Conservation (phyloP, 2,888 invertebrate genomes). For the Myathropa florea region DNA sequence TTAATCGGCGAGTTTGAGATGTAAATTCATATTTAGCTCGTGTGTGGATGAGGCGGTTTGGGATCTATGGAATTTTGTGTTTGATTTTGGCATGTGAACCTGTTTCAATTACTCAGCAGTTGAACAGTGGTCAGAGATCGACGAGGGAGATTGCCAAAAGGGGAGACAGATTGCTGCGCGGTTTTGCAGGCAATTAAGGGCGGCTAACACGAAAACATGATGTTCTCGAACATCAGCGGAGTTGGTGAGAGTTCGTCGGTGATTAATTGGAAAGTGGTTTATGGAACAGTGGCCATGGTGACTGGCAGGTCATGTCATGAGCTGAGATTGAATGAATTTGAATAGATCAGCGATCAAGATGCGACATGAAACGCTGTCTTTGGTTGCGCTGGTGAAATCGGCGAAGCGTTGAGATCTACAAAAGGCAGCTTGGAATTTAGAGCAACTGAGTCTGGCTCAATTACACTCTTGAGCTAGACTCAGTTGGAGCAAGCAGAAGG, state of each 20-base stretch:
- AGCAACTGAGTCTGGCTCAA: too few relatives aligned
- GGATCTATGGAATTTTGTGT: neutral
- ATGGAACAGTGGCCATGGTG: neutral
- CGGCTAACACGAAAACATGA: neutral
- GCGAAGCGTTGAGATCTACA: too few relatives aligned
- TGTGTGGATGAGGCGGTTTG: neutral
- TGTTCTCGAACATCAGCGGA: neutral
- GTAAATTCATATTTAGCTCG: neutral
- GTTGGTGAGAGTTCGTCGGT: neutral
- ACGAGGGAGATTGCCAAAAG: neutral
- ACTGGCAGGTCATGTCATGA: too few relatives aligned
- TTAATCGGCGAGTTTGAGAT: neutral
- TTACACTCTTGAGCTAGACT: too few relatives aligned
- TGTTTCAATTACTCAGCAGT: conserved; percentile 16
- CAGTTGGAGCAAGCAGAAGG: too few relatives aligned
- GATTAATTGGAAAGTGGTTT: neutral
- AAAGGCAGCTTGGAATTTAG: too few relatives aligned
- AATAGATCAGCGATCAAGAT: too few relatives aligned
- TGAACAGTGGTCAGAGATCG: neutral
- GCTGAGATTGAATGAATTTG: too few relatives aligned
- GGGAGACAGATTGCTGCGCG: neutral
- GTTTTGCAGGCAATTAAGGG: neutral
- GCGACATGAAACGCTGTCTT: too few relatives aligned
- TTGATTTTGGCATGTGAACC: conserved; percentile 7
- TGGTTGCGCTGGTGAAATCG: too few relatives aligned